phyloP scores from a whole-genome alignment of 2,888 invertebrate species.

The Ceriagrion tenellum region DNA sequence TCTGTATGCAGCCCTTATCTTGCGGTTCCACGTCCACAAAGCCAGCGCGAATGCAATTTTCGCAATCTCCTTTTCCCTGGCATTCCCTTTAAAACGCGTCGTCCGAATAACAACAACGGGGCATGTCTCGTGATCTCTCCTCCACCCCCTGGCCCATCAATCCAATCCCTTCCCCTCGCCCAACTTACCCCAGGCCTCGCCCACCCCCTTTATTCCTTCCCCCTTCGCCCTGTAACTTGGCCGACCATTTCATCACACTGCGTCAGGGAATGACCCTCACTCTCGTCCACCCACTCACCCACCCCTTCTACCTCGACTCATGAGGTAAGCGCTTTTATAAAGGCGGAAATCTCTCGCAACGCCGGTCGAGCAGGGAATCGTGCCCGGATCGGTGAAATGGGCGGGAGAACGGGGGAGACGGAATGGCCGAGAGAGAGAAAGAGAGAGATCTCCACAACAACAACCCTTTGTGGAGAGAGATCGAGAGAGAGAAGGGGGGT shows the following conservation, averaged over 20 bases:
- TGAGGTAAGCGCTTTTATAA: slow-evolving; percentile 62
- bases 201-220: neutral
- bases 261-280: neutral
- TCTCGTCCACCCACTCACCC: neutral
- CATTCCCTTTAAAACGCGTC: neutral
- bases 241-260: slow-evolving; percentile 6
- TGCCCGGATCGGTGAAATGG: slow-evolving; percentile 8
- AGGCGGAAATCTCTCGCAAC: slow-evolving; percentile 44
- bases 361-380: slow-evolving; percentile 2
- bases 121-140: neutral
- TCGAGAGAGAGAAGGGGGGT: too few relatives aligned
- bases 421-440: neutral
- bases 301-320: neutral
- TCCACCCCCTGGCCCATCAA: neutral
- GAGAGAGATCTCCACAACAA: neutral
- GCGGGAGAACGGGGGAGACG: neutral
- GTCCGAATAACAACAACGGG: slow-evolving; percentile 15
- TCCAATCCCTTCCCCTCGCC: neutral
- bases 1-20: neutral
- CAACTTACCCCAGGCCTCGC: neutral
- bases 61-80: slow-evolving; percentile 10
- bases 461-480: neutral
- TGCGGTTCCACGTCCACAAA: neutral
- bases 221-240: neutral
- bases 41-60: slow-evolving; percentile 14